Evolutionary conservation across 2,888 invertebrate genomes (phyloP), one percentile per base, ranked within the genome.

Genomic region (Eristalinus aeneus): DNA sequence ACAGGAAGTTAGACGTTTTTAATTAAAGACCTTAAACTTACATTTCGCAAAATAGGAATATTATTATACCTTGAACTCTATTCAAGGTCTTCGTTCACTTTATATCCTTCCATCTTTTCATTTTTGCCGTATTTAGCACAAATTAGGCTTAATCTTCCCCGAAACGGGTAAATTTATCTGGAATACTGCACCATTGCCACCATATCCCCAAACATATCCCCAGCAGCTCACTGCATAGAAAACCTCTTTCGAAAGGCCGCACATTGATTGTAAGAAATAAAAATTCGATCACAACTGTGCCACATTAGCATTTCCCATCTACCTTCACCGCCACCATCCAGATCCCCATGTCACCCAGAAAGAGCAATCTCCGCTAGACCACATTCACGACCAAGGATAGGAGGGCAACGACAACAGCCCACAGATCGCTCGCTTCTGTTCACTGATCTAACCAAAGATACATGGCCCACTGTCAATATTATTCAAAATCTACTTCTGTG

Each of bases 381-480:
- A 36, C 64, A 58, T 31, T 74, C 74, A 74, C 58, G 74, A 32
- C 65, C 65, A 46, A 56, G 31, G 16, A 20, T 11, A 65, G 60
- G 31, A 31, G 31, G 60, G 60, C 67, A 27, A 75, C 64, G 16
- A 54, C 54, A 20, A 27, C 16, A 60, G 27, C 27, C 27, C 27
- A 27, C 27, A 39, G 39, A 39, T n/a, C 39, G n/a, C 39, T n/a
- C 39, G 1, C 39, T 22, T 5, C 32, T 67, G 77, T 73, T 31
- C 68, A 36, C 20, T 36, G 46, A 81, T 80, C 76, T 64, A 68
- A 56, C 22, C 12, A 60, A 9, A 86, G 82, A 88, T 88, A 78
- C 86, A 86, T 82, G 72, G 83, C 82, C 79, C 61, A 61, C 88
- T 88, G 88, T 88, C 88, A 88, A 81, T 86, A 88, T 88, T 88